phyloP scores from a whole-genome alignment of 2,113 vertebrate species.

The Rhizomys pruinosus region DNA sequence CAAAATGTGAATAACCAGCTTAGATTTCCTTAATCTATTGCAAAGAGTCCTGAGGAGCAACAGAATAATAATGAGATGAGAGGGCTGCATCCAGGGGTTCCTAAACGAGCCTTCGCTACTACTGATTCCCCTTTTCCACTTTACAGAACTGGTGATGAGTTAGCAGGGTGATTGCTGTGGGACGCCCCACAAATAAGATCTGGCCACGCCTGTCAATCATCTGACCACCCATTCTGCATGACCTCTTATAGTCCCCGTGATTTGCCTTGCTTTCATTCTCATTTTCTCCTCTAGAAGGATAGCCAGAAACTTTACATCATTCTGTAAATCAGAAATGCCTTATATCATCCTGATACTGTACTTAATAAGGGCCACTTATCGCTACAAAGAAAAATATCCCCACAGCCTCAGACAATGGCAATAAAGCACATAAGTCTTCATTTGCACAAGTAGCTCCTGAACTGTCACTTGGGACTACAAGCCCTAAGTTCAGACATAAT shows the following conservation, averaged over 20 bases:
- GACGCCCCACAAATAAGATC: neutral
- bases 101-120: neutral
- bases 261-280: neutral
- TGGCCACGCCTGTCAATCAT: neutral
- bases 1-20: slow-evolving; percentile 49
- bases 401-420: neutral
- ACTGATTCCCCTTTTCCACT: too few species aligned
- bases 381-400: neutral
- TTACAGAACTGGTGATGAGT: neutral
- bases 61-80: slow-evolving; percentile 10
- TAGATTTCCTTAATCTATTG: slow-evolving; percentile 56
- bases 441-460: neutral
- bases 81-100: neutral
- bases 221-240: neutral
- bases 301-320: neutral
- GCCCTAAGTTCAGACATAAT: neutral
- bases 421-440: neutral
- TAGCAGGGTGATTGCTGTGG: neutral
- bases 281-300: neutral
- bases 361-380: neutral
- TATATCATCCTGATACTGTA: neutral
- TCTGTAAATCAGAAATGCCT: neutral
- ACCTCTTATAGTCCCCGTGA: neutral
- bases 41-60: neutral
- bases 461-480: neutral